Evolutionary conservation across 2,113 vertebrate genomes (phyloP).

Genomic region (Alouatta palliata): DNA sequence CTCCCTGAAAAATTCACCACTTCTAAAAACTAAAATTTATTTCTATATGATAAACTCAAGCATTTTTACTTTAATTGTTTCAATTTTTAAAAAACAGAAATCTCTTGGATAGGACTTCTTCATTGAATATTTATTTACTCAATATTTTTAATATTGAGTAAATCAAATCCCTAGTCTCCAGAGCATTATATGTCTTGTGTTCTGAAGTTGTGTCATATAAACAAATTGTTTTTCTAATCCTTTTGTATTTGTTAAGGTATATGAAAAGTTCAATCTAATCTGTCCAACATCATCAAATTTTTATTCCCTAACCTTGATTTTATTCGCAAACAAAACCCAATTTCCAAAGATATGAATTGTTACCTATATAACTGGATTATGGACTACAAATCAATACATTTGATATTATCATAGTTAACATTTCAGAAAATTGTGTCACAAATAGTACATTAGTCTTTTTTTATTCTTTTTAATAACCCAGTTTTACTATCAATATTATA

Average conservation of each 20-base stretch:
- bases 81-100: neutral
- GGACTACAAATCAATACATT: slow-evolving; percentile 84
- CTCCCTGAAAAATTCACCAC: neutral
- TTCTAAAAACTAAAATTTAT: slow-evolving; percentile 37
- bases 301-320: slow-evolving; percentile 85
- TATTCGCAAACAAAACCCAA: slow-evolving; percentile 84
- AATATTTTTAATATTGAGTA: slow-evolving; percentile 56
- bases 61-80: neutral
- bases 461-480: slow-evolving; percentile 81
- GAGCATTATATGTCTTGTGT: slow-evolving; percentile 64
- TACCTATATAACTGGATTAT: slow-evolving; percentile 82
- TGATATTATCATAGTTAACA: slow-evolving; percentile 83
- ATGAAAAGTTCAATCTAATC: slow-evolving; percentile 87
- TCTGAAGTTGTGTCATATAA: slow-evolving; percentile 73
- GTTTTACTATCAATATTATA: slow-evolving; percentile 74
- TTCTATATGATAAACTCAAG: slow-evolving; percentile 30
- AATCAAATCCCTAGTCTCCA: slow-evolving; percentile 56
- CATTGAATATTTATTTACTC: neutral
- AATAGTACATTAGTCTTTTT: slow-evolving; percentile 78
- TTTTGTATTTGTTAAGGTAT: slow-evolving; percentile 83
- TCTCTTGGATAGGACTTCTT: slow-evolving; percentile 52
- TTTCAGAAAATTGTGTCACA: slow-evolving; percentile 83
- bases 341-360: slow-evolving; percentile 84
- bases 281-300: slow-evolving; percentile 84
- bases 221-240: slow-evolving; percentile 81